phyloP scores from a whole-genome alignment of 1,140 invertebrate genomes.

The Linepithema humile region DNA sequence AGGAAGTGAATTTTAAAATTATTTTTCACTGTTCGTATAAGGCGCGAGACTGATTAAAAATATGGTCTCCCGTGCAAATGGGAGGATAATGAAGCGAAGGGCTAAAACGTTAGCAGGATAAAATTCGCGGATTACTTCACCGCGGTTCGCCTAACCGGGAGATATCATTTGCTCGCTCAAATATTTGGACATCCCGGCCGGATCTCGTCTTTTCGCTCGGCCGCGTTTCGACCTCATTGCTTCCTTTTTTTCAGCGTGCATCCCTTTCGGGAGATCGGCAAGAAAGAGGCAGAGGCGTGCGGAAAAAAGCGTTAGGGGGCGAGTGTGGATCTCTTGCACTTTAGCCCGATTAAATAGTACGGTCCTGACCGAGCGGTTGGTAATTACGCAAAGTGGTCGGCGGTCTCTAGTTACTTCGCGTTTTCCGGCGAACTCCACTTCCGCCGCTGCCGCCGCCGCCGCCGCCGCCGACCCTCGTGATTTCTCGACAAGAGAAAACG shows the following conservation, averaged over 20 bases:
- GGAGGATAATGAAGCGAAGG: slow-evolving; percentile 27
- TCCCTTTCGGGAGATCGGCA: slow-evolving; percentile 13
- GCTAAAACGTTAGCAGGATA: slow-evolving; percentile 9
- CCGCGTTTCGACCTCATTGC: slow-evolving; percentile 46
- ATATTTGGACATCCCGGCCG: slow-evolving; percentile 67
- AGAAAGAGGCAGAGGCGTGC: slow-evolving; percentile 2
- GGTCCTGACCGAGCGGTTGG: slow-evolving; percentile 68
- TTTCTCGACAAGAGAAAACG: slow-evolving; percentile 56
- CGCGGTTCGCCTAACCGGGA: slow-evolving; percentile 53
- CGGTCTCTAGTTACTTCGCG: slow-evolving; percentile 71
- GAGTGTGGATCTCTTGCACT: slow-evolving; percentile 69
- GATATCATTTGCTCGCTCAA: slow-evolving; percentile 72
- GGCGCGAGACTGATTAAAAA: slow-evolving; percentile 4
- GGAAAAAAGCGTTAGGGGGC: slow-evolving; percentile 41
- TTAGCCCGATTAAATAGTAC: slow-evolving; percentile 76
- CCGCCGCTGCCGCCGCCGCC: not conserved
- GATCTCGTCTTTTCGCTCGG: slow-evolving; percentile 53
- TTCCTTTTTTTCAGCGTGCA: slow-evolving; percentile 57
- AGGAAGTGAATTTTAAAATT: not conserved
- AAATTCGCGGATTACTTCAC: slow-evolving; percentile 43
- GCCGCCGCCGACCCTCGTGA: slow-evolving; percentile 39
- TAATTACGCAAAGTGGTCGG: slow-evolving; percentile 77
- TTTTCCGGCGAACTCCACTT: slow-evolving; percentile 67
- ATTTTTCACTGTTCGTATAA: slow-evolving; percentile 8
- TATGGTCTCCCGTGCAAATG: not conserved